phyloP scores from a whole-genome alignment of 2,113 vertebrate genomes.

The Sardina pilchardus region DNA sequence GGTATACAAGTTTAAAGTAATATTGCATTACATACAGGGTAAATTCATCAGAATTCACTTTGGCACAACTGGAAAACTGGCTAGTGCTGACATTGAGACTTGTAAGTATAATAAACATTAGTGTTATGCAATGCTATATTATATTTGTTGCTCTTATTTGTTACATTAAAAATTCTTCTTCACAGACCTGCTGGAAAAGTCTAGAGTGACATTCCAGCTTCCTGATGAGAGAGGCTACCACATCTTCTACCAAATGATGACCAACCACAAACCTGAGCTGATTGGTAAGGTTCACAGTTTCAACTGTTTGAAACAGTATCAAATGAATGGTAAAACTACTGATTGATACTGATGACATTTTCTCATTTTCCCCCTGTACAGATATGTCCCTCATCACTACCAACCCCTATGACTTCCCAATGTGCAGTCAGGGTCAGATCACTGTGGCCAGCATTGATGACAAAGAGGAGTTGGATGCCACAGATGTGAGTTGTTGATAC shows the following conservation, averaged over 20 bases:
- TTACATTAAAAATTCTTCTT: background rate
- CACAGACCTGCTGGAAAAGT: slow-evolving; percentile 50
- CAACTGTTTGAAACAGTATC: background rate
- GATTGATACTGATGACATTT: slow-evolving; percentile 35
- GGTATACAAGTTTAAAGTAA: no score
- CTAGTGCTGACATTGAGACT: slow-evolving; percentile 85
- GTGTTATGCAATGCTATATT: background rate
- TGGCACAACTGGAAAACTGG: slow-evolving; percentile 78
- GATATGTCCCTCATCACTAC: slow-evolving; percentile 72
- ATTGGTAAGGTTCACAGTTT: slow-evolving; percentile 36
- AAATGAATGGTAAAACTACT: background rate
- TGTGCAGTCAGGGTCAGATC: slow-evolving; percentile 83
- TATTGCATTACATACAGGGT: slow-evolving; percentile 42
- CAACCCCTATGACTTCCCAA: slow-evolving; percentile 81
- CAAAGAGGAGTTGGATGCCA: slow-evolving; percentile 81
- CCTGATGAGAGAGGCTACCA: slow-evolving; percentile 55
- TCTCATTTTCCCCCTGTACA: slow-evolving; percentile 36
- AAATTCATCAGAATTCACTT: slow-evolving; percentile 82
- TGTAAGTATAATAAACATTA: slow-evolving; percentile 70
- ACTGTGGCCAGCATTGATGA: slow-evolving; percentile 82
- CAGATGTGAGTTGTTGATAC: slow-evolving; percentile 67
- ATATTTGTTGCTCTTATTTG: no score
- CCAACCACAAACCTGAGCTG: slow-evolving; percentile 53
- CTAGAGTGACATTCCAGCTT: slow-evolving; percentile 54
- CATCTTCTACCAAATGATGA: slow-evolving; percentile 57